Base-by-base conservation (phyloP, 2,113 vertebrate species). In the Toxotes jaculatrix region DNA sequence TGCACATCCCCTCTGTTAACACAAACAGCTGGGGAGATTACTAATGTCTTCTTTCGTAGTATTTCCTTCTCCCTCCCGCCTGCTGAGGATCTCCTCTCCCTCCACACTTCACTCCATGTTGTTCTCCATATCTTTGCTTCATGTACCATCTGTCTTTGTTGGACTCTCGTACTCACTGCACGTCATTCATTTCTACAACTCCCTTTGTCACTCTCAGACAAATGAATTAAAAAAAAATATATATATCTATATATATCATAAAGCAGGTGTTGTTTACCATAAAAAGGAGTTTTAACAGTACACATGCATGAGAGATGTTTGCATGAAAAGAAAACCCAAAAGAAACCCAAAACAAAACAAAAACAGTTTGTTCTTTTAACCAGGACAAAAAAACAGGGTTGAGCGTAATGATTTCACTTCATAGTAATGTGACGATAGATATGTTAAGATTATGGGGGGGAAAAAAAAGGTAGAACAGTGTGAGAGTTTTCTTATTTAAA, bases 1-100 rank as follows among this genome's bases (percentile, higher is more conserved):
- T 70, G 71, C 68, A 78, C 62, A 76, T 56, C 57, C 40, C 5
- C 83, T 79, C 77, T 84, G 83, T 79, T 87, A 76, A 69, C 43
- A 72, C 72, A 47, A 87, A 84, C 90, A 93, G 87, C 91, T 91
- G 82, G 75, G 72, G 67, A 87, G 83, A 92, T 89, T 83, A 86
- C 77, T 77, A 69, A 82, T 76, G 78, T 82, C 84, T 88, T 83
- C 83, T 82, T 87, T 84, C 67, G 83, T 78, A 66, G 36, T 34
- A 45, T 72, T 80, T 77, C 71, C 70, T 83, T 61, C 68, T 82
- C 60, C 31, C 74, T 63, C 34, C 75, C 31, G 27, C 79, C 67
- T 47, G 65, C 72, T 56, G 27, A 86, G 60, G 83, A 59, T 67
- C 77, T 83, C 51, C 80, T 74, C 49, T 34, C 45, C 49, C 74